Conservation (phyloP, 2,888 invertebrate genomes). For the Campopleginae sp. region DNA sequence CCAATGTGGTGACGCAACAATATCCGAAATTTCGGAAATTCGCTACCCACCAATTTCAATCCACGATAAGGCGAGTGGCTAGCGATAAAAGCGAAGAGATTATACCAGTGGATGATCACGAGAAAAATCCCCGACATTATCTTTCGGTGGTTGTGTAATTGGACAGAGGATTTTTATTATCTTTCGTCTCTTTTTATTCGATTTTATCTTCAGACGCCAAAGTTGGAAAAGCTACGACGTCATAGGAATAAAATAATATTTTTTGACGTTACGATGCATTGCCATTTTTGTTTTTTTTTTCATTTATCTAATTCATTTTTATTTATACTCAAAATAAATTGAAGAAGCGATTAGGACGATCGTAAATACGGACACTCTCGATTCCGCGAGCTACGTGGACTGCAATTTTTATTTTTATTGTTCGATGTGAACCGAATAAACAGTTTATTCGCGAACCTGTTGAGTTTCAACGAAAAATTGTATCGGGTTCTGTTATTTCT, state of each 20-base stretch:
- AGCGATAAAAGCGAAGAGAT: constrained; percentile 10
- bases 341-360: background rate
- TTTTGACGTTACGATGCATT: background rate
- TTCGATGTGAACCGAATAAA: background rate
- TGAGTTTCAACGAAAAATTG: background rate
- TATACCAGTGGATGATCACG: background rate
- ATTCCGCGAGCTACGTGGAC: background rate
- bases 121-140: background rate
- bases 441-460: background rate
- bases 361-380: background rate
- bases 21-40: constrained; percentile 1
- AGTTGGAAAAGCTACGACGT: background rate
- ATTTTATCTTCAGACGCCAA: too few species aligned
- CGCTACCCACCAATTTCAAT: background rate
- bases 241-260: background rate
- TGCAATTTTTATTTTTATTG: background rate
- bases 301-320: too few species aligned
- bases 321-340: background rate
- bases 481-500: constrained; percentile 31
- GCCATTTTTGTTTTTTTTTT: background rate
- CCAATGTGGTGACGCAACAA: background rate
- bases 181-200: background rate
- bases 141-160: constrained; percentile 6
- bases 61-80: background rate
- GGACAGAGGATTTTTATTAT: background rate